Evolutionary conservation across 1,140 invertebrate genomes (phyloP).

Genomic region (Hetaerina americana): DNA sequence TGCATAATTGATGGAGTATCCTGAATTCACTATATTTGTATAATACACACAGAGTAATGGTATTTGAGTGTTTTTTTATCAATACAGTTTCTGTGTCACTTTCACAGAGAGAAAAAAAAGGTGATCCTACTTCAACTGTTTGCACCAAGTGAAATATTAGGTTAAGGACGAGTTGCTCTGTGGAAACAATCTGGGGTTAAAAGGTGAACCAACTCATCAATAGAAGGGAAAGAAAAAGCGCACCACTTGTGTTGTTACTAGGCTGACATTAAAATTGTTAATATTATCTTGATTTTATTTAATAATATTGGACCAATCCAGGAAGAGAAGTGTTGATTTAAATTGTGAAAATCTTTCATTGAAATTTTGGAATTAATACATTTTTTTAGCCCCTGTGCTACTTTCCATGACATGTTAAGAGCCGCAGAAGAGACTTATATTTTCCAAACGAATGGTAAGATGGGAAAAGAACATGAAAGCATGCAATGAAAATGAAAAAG

Average conservation of each 20-base stretch:
- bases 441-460: not conserved
- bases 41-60: not conserved
- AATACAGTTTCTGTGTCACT: not conserved
- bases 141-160: not conserved
- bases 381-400: not conserved
- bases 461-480: not conserved
- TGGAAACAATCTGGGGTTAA: not conserved
- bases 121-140: not conserved
- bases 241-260: not conserved
- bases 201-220: not conserved
- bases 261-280: not conserved
- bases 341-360: not conserved
- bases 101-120: not conserved
- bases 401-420: not conserved
- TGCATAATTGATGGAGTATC: not conserved
- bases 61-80: not conserved
- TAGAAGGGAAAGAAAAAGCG: not conserved
- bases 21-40: not conserved
- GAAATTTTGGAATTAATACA: not conserved
- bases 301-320: not conserved
- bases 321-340: not conserved
- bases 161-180: not conserved
- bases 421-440: not conserved
- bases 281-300: not conserved
- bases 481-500: not conserved